Evolutionary conservation across 2,797 vertebrate species (phyloP).

Genomic region (Anas bernieri): DNA sequence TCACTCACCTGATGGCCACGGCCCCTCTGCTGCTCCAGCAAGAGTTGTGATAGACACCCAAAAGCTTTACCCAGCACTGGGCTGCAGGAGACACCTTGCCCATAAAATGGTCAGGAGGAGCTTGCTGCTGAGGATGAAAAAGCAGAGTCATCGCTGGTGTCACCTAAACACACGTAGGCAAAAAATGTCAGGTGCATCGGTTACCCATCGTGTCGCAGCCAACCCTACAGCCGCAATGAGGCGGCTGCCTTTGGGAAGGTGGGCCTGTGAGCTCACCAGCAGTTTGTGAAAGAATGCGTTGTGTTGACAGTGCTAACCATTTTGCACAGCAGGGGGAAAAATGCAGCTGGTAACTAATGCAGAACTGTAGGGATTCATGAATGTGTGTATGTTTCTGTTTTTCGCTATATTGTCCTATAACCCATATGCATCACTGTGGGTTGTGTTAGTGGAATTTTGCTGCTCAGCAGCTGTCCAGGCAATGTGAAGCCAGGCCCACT

Average conservation of each 20-base stretch:
- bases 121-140: not conserved
- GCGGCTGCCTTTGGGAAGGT: not conserved
- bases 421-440: not conserved
- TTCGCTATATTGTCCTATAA: conserved; percentile 15
- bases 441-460: conserved; percentile 25
- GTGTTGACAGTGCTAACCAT: conserved; percentile 49
- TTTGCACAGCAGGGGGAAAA: not conserved
- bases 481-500: not conserved
- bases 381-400: conserved; percentile 2
- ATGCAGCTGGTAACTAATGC: conserved; percentile 43
- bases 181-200: not conserved
- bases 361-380: not conserved
- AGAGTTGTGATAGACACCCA: not conserved
- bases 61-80: not conserved
- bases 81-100: not conserved
- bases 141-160: not conserved
- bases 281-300: not conserved
- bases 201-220: not conserved
- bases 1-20: not conserved
- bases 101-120: too few species aligned
- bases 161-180: not conserved
- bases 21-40: not conserved
- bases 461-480: conserved; percentile 7
- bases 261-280: not conserved
- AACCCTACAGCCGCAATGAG: not conserved